A percentile compares a stretch with the other conserved stretches of the same genome.
Evolutionary conservation across 1,140 invertebrate genomes (phyloP).

Genomic region (Lycorma delicatula): DNA sequence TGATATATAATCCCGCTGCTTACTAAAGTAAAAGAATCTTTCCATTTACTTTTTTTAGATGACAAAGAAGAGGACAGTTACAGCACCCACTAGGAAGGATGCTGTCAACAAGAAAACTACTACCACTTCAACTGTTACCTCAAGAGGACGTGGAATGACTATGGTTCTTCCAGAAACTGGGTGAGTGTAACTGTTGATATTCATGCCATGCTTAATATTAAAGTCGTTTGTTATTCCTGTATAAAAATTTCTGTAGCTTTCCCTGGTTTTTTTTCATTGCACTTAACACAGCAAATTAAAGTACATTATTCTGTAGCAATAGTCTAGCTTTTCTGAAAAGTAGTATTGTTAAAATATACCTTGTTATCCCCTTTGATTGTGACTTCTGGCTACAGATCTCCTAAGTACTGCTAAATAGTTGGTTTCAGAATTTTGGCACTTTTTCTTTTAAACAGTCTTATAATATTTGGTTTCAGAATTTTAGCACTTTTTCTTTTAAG

Average conservation of each 20-base stretch:
- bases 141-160: constrained; percentile 32
- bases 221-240: no score
- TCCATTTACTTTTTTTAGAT: constrained; percentile 31
- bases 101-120: constrained; percentile 25
- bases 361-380: background rate
- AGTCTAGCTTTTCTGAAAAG: background rate
- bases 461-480: no score
- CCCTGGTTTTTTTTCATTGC: background rate
- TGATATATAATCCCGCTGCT: constrained; percentile 11
- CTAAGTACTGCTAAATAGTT: no score
- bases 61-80: constrained; percentile 37
- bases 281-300: background rate
- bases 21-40: constrained; percentile 10
- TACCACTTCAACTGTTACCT: no score
- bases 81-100: constrained; percentile 37
- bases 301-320: background rate
- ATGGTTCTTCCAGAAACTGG: constrained; percentile 21
- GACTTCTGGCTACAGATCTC: no score
- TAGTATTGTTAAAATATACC: background rate
- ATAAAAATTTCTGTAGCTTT: background rate
- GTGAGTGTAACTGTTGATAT: constrained; percentile 16
- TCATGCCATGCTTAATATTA: no score
- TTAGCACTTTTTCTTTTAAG: no score
- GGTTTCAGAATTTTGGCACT: no score
- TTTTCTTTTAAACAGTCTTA: no score